phyloP scores from a whole-genome alignment of 2,797 vertebrate species.

The Gallinago solitaria region DNA sequence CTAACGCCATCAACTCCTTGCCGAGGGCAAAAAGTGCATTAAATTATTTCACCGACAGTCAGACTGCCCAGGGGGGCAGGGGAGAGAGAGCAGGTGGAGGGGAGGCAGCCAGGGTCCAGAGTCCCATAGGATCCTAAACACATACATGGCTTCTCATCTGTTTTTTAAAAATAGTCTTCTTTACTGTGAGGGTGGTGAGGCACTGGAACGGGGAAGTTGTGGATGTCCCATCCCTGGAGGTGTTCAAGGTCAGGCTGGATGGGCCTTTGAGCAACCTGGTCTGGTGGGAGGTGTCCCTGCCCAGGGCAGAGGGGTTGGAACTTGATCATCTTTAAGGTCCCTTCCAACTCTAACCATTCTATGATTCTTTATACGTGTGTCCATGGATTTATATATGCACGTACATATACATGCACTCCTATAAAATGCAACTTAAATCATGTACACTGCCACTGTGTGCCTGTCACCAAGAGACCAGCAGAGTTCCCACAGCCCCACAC shows the following conservation, averaged over 20 bases:
- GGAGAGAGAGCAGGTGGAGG: rapidly evolving
- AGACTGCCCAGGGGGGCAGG: neutral
- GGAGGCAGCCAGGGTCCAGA: neutral
- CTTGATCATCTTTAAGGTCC: neutral
- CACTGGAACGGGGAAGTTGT: neutral
- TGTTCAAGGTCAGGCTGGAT: neutral
- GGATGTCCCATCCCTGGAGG: neutral
- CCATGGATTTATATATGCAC: neutral
- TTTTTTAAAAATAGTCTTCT: neutral
- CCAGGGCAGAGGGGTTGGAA: neutral
- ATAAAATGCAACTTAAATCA: neutral
- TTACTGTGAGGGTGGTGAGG: neutral
- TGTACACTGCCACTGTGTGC: rapidly evolving
- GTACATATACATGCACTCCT: neutral
- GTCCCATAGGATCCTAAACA: neutral
- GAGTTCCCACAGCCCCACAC: neutral
- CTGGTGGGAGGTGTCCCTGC: neutral
- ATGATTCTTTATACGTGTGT: neutral
- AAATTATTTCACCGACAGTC: neutral
- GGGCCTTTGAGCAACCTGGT: neutral
- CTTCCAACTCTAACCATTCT: neutral
- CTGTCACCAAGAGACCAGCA: neutral
- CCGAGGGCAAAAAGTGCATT: neutral
- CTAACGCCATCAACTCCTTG: neutral
- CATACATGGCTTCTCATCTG: neutral